Evolutionary conservation across 2,797 vertebrate species (phyloP), one percentile per base, ranked within the genome.

Genomic region (Myiotriccus ornatus): DNA sequence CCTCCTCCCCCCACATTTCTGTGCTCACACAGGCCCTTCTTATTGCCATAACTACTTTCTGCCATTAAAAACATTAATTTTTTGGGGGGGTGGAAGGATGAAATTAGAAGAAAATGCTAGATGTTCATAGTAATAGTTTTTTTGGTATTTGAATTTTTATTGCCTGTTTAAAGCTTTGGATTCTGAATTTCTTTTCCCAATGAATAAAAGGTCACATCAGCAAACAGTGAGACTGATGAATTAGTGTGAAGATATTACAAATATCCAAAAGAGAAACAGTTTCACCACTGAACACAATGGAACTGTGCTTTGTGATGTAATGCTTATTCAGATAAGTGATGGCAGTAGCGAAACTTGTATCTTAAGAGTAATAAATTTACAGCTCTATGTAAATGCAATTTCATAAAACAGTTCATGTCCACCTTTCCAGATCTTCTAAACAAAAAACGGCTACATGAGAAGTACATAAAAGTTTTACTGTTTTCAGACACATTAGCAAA

Each of bases 101-200:
- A 90, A 85, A 78, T 27, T 6, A 71, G 60, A 75, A 87, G 34
- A 95, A 95, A 81, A 39, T 44, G 9, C 28, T 82, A 71, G 18
- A 49, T 69, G 44, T 50, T 88, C 70, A 81, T 9, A 34, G 62
- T 52, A 67, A 62, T 50, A 13, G 7, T 41, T 37, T 35, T 49
- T 94, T 57, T 34, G 59, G 30, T 53, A 81, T 92, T 94, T 92
- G 75, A 91, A 70, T 84, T 87, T 94, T 90, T 82, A 94, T 91
- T 63, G 28, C 20, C 62, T 63, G 49, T 63, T 93, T 81, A 89
- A 94, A 34, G n/a, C 24, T 65, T 70, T 70, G 16, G n/a, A 60
- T 93, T 90, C 85, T 74, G 56, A 80, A 73, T 64, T 86, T 68
- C 39, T 82, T 94, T 65, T 95, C 49, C 74, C 24, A 9, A 76